Conservation (phyloP, 2,888 invertebrate genomes). For the Embidobia sp. region DNA sequence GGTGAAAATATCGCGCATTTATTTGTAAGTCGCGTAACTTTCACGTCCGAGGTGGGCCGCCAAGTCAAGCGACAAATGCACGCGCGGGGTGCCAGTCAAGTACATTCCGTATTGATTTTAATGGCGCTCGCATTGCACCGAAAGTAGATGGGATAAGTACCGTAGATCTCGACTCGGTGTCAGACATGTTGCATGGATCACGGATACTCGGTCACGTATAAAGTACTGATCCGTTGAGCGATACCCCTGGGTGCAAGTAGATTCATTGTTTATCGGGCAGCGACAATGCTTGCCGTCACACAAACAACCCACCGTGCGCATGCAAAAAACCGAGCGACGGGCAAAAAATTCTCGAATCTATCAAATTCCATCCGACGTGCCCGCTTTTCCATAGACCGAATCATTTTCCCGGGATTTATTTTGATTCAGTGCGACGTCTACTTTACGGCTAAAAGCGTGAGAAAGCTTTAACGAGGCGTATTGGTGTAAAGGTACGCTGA, state of each 20-base stretch:
- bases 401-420: constrained; percentile 29
- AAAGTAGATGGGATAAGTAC: constrained; percentile 60
- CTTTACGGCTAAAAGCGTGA: no score
- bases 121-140: constrained; percentile 66
- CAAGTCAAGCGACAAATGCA: constrained; percentile 54
- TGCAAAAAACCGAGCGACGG: constrained; percentile 1
- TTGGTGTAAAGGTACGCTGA: no score
- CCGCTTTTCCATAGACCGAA: background rate
- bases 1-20: constrained; percentile 47
- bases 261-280: constrained; percentile 58
- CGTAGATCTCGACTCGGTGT: constrained; percentile 62
- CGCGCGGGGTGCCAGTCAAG: constrained; percentile 72
- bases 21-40: constrained; percentile 32
- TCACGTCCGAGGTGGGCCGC: constrained; percentile 32
- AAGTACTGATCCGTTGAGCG: constrained; percentile 55
- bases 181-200: constrained; percentile 58
- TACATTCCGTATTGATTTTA: constrained; percentile 76
- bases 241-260: constrained; percentile 52
- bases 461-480: no score
- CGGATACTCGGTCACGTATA: constrained; percentile 63
- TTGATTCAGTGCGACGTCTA: constrained; percentile 16
- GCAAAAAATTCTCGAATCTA: constrained; percentile 18
- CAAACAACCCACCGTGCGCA: constrained; percentile 31
- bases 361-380: constrained; percentile 33
- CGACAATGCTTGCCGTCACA: constrained; percentile 42